phyloP scores from a whole-genome alignment of 2,113 vertebrate species.

The Solea senegalensis region DNA sequence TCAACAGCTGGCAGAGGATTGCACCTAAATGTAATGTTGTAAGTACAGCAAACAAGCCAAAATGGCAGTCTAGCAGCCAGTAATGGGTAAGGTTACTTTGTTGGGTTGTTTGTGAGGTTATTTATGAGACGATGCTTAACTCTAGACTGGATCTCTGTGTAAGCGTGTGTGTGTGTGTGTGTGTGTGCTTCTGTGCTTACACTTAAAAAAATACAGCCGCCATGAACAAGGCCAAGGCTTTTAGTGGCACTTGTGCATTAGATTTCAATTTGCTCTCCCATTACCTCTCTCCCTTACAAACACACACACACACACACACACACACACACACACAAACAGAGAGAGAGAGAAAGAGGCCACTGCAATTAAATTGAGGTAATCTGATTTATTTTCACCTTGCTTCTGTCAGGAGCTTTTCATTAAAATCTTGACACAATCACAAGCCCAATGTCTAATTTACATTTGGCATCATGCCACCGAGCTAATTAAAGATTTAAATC shows the following conservation, averaged over 20 bases:
- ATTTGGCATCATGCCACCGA: constrained; percentile 61
- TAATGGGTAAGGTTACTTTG: constrained; percentile 7
- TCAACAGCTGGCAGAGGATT: too few relatives aligned
- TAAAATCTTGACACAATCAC: constrained; percentile 67
- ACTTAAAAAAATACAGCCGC: constrained; percentile 28
- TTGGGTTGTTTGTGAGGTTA: constrained; percentile 15
- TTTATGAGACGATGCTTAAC: constrained; percentile 19
- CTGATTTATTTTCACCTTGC: constrained; percentile 61
- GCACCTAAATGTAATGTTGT: neutral
- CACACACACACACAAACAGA: constrained; percentile 2
- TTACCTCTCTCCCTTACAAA: neutral
- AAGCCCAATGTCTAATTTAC: constrained; percentile 68
- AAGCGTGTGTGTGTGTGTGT: constrained; percentile 15
- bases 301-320: constrained; percentile 13
- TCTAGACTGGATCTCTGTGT: constrained; percentile 6
- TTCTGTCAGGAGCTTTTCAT: constrained; percentile 58
- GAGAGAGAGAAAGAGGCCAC: neutral
- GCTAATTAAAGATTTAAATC: constrained; percentile 77
- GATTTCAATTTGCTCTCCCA: constrained; percentile 32
- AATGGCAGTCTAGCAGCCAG: constrained; percentile 8
- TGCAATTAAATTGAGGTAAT: constrained; percentile 60
- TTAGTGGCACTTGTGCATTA: constrained; percentile 50
- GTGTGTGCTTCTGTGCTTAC: constrained; percentile 10
- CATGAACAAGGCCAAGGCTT: constrained; percentile 30
- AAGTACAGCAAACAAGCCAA: constrained; percentile 34